Percentiles rank a stretch among this genome's conserved stretches.
These are phyloP conservation scores for Rhadina sibilatrix DNA, from an alignment of 2,113 vertebrate species.

Conservation along the genomic window DNA sequence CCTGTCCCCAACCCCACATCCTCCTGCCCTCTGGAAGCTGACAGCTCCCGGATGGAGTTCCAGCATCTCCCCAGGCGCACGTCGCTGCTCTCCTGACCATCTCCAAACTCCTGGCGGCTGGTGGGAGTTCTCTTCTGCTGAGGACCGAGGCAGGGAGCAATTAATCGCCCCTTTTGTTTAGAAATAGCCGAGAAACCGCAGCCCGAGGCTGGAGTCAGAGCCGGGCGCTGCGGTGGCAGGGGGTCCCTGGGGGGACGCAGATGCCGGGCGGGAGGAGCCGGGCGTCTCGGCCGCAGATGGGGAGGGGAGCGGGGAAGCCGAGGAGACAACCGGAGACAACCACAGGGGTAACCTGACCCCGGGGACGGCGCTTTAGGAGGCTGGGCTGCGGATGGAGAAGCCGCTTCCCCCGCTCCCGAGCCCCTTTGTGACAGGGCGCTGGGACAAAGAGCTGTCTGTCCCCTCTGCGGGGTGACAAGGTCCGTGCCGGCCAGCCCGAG, in stretches of 20 bases:
- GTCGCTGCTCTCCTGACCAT: not conserved
- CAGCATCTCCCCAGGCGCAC: not conserved
- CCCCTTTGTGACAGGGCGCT: not conserved
- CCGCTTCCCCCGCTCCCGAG: not conserved
- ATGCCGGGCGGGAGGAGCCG: not conserved
- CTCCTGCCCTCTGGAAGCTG: not conserved
- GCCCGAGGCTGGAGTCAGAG: not conserved
- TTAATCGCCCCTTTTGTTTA: not conserved
- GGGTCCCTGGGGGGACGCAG: not conserved
- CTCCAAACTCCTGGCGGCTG: not conserved
- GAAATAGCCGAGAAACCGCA: conserved; percentile 18
- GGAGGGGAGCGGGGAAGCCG: not conserved
- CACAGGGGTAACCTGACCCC: not conserved
- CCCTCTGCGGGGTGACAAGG: rapidly evolving
- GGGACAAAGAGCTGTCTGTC: not conserved
- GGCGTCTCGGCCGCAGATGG: not conserved
- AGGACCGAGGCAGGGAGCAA: not conserved
- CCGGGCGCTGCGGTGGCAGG: not conserved
- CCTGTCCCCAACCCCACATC: not conserved
- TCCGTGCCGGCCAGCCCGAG: rapidly evolving
- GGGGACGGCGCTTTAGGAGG: not conserved
- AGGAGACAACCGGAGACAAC: not conserved
- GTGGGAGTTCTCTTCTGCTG: not conserved
- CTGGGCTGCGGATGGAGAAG: not conserved
- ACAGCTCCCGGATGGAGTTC: not conserved